These are phyloP conservation scores for Drepana arcuata DNA, from an alignment of 1,140 invertebrate genomes.

Conservation along the genomic window DNA sequence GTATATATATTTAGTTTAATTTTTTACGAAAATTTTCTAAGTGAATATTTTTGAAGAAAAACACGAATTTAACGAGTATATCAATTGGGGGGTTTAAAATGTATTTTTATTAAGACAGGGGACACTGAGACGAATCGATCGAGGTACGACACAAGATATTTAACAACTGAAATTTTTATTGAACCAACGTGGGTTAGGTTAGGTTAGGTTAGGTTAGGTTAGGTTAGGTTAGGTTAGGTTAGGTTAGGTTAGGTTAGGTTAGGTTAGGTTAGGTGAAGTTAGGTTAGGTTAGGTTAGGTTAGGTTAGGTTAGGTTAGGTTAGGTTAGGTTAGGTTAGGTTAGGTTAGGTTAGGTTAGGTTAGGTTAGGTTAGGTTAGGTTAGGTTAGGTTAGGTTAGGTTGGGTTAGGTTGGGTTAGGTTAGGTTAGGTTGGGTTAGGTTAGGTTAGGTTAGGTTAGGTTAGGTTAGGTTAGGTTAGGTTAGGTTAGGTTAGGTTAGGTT, in stretches of 20 bases:
- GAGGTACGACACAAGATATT: too few relatives aligned
- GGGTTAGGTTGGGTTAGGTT: constrained; percentile 10
- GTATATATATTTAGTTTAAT: too few relatives aligned
- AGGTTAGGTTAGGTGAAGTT: constrained; percentile 9
- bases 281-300: constrained; percentile 9
- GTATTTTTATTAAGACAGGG: too few relatives aligned
- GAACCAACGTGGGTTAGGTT: constrained; percentile 7
- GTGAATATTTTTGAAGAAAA: too few relatives aligned
- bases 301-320: constrained; percentile 7
- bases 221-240: constrained; percentile 31
- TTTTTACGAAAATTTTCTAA: too few relatives aligned
- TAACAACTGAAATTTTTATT: too few relatives aligned
- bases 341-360: constrained; percentile 8
- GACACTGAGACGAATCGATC: too few relatives aligned
- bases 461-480: constrained; percentile 12
- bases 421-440: constrained; percentile 13
- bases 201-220: constrained; percentile 36
- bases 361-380: constrained; percentile 11
- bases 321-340: constrained; percentile 8
- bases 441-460: constrained; percentile 12
- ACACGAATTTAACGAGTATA: too few relatives aligned
- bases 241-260: constrained; percentile 26
- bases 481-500: too few relatives aligned
- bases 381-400: constrained; percentile 9
- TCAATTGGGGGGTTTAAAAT: too few relatives aligned